phyloP scores from a whole-genome alignment of 2,888 invertebrate genomes.

The Campoletis raptor region DNA sequence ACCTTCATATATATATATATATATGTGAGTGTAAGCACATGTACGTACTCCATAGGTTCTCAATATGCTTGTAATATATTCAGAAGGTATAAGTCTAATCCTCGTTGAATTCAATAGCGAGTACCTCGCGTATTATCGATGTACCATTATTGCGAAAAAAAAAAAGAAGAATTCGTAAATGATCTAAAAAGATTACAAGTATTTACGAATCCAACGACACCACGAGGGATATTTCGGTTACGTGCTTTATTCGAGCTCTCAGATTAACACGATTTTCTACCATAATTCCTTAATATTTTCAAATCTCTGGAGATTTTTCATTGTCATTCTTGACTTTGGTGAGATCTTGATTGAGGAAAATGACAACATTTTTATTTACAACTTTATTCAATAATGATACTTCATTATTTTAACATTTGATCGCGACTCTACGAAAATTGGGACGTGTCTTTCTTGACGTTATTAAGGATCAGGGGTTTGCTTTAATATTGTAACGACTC shows the following conservation, averaged over 20 bases:
- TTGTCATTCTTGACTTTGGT: background rate
- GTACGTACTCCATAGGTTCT: conserved; percentile 8
- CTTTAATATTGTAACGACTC: no score
- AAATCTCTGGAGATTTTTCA: background rate
- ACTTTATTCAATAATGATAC: background rate
- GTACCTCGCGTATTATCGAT: conserved; percentile 37
- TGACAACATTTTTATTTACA: background rate
- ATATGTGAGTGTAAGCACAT: background rate
- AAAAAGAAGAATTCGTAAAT: conserved; percentile 54
- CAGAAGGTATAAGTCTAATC: conserved; percentile 61
- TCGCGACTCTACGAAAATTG: no score
- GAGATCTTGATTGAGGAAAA: background rate
- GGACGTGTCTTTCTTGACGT: no score
- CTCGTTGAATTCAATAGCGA: conserved; percentile 59
- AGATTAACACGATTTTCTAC: conserved; percentile 40
- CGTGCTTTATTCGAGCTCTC: conserved; percentile 21
- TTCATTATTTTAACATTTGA: no score
- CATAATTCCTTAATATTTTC: background rate
- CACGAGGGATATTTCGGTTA: background rate
- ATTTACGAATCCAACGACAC: conserved; percentile 21
- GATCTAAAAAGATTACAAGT: conserved; percentile 65
- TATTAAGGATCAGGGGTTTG: no score
- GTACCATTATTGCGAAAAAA: conserved; percentile 41
- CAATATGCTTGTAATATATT: conserved; percentile 48
- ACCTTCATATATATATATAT: conserved; percentile 2